A percentile compares a stretch with the other conserved stretches of the same genome.
Evolutionary conservation across 2,113 vertebrate genomes (phyloP).

Genomic region (Psittacara wagleri): DNA sequence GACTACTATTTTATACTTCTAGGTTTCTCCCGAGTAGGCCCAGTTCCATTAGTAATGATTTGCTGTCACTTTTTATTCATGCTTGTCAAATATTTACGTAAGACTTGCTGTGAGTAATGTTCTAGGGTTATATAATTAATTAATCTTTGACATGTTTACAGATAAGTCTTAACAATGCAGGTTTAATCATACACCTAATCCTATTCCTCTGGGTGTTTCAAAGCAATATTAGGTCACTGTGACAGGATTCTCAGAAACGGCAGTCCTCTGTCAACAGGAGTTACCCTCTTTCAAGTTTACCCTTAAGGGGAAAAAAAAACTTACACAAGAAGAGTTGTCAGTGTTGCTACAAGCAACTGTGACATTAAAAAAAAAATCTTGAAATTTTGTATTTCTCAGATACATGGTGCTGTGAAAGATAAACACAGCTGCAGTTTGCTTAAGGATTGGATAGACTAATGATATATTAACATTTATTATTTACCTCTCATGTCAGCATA

Average conservation of each 20-base stretch:
- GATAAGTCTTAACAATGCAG: neutral
- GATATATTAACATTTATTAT: neutral
- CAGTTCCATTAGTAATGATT: neutral
- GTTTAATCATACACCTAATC: neutral
- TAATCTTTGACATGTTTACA: neutral
- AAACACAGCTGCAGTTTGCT: neutral
- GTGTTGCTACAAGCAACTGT: neutral
- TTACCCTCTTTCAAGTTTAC: neutral
- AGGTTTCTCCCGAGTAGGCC: neutral
- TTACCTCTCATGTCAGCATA: neutral
- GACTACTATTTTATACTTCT: neutral
- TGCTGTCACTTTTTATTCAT: neutral
- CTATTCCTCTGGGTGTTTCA: neutral
- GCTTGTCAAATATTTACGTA: neutral
- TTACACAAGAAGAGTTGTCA: neutral
- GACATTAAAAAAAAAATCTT: neutral
- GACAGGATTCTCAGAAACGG: neutral
- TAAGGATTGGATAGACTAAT: neutral
- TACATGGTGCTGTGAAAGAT: neutral
- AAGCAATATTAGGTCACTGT: neutral
- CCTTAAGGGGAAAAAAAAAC: neutral
- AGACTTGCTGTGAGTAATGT: neutral
- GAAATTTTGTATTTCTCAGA: neutral
- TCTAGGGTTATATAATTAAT: neutral
- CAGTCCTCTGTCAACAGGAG: neutral